phyloP scores from a whole-genome alignment of 2,888 invertebrate genomes.

The Neoscelio sp. region DNA sequence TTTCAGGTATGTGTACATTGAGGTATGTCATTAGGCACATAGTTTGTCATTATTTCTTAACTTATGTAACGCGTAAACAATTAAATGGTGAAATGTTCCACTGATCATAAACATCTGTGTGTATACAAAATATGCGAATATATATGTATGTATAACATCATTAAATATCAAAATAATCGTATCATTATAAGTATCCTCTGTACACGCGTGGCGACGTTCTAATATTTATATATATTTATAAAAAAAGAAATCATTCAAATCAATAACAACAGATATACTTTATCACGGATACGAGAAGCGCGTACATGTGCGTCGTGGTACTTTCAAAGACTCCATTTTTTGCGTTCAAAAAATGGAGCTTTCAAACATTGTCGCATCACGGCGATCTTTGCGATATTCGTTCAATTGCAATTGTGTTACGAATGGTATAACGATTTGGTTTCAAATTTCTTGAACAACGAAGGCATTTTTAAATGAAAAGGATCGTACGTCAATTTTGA shows the following conservation, averaged over 20 bases:
- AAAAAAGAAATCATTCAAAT: constrained; percentile 59
- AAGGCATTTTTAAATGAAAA: no score
- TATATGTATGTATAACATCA: constrained; percentile 70
- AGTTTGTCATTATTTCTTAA: constrained; percentile 64
- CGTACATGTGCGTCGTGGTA: constrained; percentile 2
- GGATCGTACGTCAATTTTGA: no score
- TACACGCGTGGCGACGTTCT: constrained; percentile 70
- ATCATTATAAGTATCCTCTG: constrained; percentile 78
- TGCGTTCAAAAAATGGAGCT: not conserved
- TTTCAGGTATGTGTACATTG: constrained; percentile 72
- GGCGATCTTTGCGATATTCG: constrained; percentile 45
- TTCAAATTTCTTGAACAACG: no score
- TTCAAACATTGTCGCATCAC: constrained; percentile 5
- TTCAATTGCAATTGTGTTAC: not conserved
- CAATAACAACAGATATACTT: constrained; percentile 67
- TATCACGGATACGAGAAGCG: constrained; percentile 43
- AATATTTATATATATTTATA: constrained; percentile 44
- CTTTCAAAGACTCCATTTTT: not conserved
- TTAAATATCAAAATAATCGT: constrained; percentile 77
- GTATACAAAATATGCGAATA: constrained; percentile 71
- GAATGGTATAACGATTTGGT: not conserved
- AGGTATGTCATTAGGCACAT: constrained; percentile 81
- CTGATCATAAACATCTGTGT: constrained; percentile 58
- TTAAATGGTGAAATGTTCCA: constrained; percentile 50
- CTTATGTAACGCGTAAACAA: constrained; percentile 51